Base-by-base conservation (phyloP, 2,797 vertebrate species). In the Chelon labrosus region DNA sequence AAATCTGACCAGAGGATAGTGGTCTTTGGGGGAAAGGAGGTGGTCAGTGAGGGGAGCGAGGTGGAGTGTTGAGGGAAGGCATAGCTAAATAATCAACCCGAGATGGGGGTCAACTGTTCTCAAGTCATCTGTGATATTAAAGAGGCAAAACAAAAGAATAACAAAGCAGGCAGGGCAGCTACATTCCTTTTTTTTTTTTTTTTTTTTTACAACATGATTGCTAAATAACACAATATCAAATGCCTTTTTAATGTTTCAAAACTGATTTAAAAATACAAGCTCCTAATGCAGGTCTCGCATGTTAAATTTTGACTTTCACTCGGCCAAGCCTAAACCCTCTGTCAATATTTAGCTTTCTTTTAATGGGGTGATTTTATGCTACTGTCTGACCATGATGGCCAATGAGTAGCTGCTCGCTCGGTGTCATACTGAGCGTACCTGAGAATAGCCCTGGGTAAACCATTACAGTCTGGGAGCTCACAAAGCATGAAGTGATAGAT, bases 261-360 rank as follows among this genome's bases (percentile, higher is more conserved):
- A 46, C 47, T 37, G 44, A 16, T 66, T 61, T 10, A 12, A 82
- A 82, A 73, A 73, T 49, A 50, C 22, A 66, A 75, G 70, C 51
- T 74, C 44, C 19, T 70, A 65, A 73, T 73, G 73, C 47, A 62
- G 62, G 75, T 65, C 60, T 3, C 17, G 65, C 73, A 54, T 75
- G 85, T 91, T 92, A 88, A 70, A 90, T 74, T 91, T 90, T 89
- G 74, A 90, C 91, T 92, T 89, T 57, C 68, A 80, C 75, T 90
- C 87, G 82, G 85, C 73, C 80, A 85, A 88, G 73, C 64, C 81
- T 80, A 75, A 88, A 86, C 68, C 81, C 85, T 90, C 87, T 89
- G 93, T 94, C 87, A 94, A 94, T 94, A 92, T 93, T 94, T 94
- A 90, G 88, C 89, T 88, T 90, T 75, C 81, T 80, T 84, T 88